Conservation (phyloP, 2,797 vertebrate genomes). For the Tadarida brasiliensis region DNA sequence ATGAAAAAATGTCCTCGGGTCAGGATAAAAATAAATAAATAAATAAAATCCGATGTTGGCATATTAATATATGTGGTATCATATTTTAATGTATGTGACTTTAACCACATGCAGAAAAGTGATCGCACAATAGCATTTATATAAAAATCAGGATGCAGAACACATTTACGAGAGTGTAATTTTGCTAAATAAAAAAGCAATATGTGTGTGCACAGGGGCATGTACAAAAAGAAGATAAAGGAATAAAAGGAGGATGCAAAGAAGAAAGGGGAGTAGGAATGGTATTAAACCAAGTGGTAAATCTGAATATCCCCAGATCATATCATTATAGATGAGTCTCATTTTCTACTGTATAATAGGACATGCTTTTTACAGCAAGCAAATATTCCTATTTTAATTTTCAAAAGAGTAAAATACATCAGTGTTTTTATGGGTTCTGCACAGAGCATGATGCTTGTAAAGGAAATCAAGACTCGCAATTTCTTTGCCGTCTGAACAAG, state of each 20-base stretch:
- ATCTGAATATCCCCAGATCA: background rate
- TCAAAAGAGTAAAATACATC: background rate
- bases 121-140: background rate
- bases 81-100: background rate
- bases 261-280: background rate
- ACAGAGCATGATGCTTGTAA: background rate
- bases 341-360: background rate
- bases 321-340: background rate
- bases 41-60: background rate
- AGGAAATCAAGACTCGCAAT: background rate
- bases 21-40: no score
- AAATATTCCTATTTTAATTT: conserved; percentile 13
- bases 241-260: background rate
- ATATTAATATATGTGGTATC: background rate
- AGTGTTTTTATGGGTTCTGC: background rate
- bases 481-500: background rate
- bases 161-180: background rate
- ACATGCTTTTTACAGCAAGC: background rate
- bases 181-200: background rate
- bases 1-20: no score
- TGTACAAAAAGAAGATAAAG: background rate
- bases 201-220: background rate
- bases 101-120: background rate
- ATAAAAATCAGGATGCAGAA: background rate
- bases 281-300: background rate